A percentile compares a stretch with the other conserved stretches of the same genome.
Conservation (phyloP, 2,113 vertebrate species). For the Mesocricetus auratus region DNA sequence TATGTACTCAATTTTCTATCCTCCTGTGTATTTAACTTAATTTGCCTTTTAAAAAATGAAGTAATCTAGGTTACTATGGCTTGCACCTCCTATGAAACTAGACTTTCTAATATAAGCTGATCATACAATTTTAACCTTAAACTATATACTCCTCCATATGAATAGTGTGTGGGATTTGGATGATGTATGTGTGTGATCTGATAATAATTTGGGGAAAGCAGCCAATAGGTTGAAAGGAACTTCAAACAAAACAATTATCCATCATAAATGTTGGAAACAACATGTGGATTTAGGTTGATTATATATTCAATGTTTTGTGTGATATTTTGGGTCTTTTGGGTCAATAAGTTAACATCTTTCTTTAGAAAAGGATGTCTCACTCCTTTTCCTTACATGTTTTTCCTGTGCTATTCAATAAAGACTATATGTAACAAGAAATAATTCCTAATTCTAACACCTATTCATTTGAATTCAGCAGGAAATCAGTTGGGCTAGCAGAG, state of each 20-base stretch:
- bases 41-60: not conserved
- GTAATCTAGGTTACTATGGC: not conserved
- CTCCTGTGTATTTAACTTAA: not conserved
- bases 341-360: not conserved
- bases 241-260: not conserved
- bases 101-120: not conserved
- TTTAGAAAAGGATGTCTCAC: not conserved
- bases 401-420: not conserved
- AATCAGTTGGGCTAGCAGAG: slow-evolving; percentile 77
- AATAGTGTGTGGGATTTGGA: not conserved
- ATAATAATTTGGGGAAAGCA: not conserved
- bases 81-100: not conserved
- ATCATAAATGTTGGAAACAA: not conserved
- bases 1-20: not conserved
- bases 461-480: slow-evolving; percentile 80
- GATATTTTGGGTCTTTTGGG: not conserved
- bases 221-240: not conserved
- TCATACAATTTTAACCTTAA: not conserved
- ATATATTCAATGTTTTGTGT: not conserved
- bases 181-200: not conserved
- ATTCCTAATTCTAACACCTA: slow-evolving; percentile 56
- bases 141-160: not conserved
- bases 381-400: not conserved
- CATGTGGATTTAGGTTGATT: not conserved
- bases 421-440: not conserved